Evolutionary conservation across 1,140 invertebrate species (phyloP), one percentile per base, ranked within the genome.

Genomic region (Maniola jurtina): DNA sequence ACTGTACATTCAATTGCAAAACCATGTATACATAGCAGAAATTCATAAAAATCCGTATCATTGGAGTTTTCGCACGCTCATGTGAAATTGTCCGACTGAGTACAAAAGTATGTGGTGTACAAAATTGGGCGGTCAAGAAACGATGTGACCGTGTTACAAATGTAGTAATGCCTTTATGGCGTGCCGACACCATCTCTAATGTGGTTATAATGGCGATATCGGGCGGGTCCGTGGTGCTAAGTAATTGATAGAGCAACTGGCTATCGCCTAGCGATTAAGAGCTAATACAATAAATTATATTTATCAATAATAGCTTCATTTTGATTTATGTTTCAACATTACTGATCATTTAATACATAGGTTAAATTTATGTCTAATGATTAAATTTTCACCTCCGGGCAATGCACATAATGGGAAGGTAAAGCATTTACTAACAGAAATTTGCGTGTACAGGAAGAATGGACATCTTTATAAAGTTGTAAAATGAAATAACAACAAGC

Each of bases 131-230:
- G 76, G 77, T 68, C 76, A 75, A 79, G 76, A 85, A 88, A 81
- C 76, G 77, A 86, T 82, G 86, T 89, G 86, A 88, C 87, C 87
- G 87, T 87, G 87, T 89, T 89, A 88, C 76, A 74, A 74, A 78
- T 76, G 76, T 77, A 70, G 84, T 88, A 89, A 89, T 88, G 87
- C 73, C 66, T 76, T 70, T 77, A 86, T 89, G 77, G 84, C 87
- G 85, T 89, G 87, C 80, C 74, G 77, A 72, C 78, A 81, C 79
- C 79, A 81, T 85, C 79, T 83, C 82, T 89, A 88, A 89, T 88
- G 85, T 75, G 73, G 70, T 87, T 89, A 88, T 89, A 89, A 88
- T 88, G 73, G 80, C 75, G 72, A 82, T 86, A 81, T 80, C 78
- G 79, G 77, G 70, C 71, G 69, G 72, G 70, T 76, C 75, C 71